Conservation (phyloP, 2,797 vertebrate genomes). For the Trematomus bernacchii region DNA sequence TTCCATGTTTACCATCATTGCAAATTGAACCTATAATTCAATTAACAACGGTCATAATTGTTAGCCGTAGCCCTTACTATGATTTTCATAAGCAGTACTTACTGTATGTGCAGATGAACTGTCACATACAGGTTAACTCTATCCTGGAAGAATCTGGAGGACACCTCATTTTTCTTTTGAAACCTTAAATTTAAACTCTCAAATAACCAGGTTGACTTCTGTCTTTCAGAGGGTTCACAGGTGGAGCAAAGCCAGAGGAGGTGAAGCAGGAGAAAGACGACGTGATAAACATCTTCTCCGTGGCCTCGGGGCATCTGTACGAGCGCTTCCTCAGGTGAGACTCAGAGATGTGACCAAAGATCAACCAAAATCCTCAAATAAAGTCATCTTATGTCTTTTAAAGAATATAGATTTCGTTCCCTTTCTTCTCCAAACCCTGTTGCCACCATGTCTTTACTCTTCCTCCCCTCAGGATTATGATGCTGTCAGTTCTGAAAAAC, state of each 20-base stretch:
- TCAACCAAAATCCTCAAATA: neutral
- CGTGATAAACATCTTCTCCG: slow-evolving; percentile 97
- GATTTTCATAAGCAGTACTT: too few relatives aligned
- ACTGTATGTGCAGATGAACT: too few relatives aligned
- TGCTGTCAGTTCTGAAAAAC: slow-evolving; percentile 97
- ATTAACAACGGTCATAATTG: too few relatives aligned
- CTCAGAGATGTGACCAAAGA: slow-evolving; percentile 6
- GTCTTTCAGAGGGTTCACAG: slow-evolving; percentile 91
- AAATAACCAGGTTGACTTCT: neutral
- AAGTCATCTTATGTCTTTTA: neutral
- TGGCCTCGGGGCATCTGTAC: slow-evolving; percentile 97
- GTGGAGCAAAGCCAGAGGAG: slow-evolving; percentile 91
- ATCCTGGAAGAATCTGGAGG: neutral
- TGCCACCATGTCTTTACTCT: neutral
- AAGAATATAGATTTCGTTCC: neutral
- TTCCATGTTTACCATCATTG: too few relatives aligned
- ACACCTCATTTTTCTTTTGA: neutral
- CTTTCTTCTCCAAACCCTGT: slow-evolving; percentile 7
- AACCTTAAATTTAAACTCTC: neutral
- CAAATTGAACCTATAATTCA: too few relatives aligned
- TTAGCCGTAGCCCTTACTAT: too few relatives aligned
- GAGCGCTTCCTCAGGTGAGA: slow-evolving; percentile 96
- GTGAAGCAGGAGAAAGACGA: slow-evolving; percentile 93
- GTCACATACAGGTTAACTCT: too few relatives aligned
- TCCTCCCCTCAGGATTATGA: slow-evolving; percentile 92